Conservation (phyloP, 2,888 invertebrate species). For the Scelioninae gen. 1 region DNA sequence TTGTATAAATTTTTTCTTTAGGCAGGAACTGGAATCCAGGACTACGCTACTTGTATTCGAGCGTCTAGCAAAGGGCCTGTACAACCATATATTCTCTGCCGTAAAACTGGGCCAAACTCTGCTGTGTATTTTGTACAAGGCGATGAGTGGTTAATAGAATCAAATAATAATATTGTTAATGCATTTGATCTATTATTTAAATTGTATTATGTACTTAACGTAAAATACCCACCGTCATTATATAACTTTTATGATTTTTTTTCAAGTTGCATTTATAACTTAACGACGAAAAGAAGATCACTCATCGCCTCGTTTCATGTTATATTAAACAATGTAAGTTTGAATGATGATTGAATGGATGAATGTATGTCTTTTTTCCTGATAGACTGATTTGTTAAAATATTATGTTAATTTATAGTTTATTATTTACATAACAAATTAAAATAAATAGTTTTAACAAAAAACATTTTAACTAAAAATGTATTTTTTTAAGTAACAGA, state of each 20-base stretch:
- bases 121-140: constrained; percentile 4
- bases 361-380: no score
- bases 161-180: background rate
- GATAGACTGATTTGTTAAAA: no score
- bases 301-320: constrained; percentile 3
- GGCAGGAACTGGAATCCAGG: background rate
- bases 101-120: background rate
- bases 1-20: background rate
- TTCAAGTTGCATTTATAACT: constrained; percentile 6
- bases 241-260: constrained; percentile 14
- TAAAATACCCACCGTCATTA: constrained; percentile 1
- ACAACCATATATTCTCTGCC: background rate
- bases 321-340: background rate
- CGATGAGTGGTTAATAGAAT: constrained; percentile 13
- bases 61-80: background rate
- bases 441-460: no score
- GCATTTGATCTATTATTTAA: constrained; percentile 23
- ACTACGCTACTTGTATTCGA: background rate
- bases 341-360: background rate
- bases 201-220: constrained; percentile 6
- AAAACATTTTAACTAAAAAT: no score
- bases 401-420: no score
- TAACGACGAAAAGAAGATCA: constrained; percentile 1
- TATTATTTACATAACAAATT: no score
- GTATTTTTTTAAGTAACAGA: no score